Base-by-base conservation (phyloP, 2,797 vertebrate genomes). In the Neopelma chrysocephalum region DNA sequence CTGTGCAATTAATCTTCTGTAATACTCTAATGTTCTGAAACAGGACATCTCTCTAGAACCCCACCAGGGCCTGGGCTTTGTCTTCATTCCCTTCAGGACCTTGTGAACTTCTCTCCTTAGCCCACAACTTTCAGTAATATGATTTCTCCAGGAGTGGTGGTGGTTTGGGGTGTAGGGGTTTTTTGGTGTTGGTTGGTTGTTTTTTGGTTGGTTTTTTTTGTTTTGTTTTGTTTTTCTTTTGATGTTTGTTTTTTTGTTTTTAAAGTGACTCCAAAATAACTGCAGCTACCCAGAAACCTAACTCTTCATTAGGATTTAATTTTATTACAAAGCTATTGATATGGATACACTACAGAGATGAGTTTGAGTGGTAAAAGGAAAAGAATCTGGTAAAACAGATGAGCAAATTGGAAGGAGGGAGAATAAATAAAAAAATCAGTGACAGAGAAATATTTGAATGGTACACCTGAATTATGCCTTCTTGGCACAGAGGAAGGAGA, bases 101-200 rank as follows among this genome's bases (percentile, higher is more conserved):
- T 57, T 69, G 29, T 32, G n/a, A 65, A 43, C 5, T 11, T 65
- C 12, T 61, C 3, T 58, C 8, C 16, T 64, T 50, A 26, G 10
- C 27, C 18, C 58, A 62, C 54, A 78, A 27, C 11, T 6, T 29
- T 22, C 23, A 21, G 23, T 32, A 32, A 21, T 32, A 22, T 3
- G 15, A 42, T 14, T 50, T 71, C 22, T 86, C 7, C 13, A 48
- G 31, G 9, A 60, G 13, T 10, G 11, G 3, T 57, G 25, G 12
- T 16, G 22, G 3, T 62, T 62, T n/a, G 12, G 22, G 19, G 2
- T 36, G 29, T 15, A 5, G 3, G 2, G 0, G 0, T 6, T 16
- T 27, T 36, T 38, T 53, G 29, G 16, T 6, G 3, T 61, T 57
- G 12, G 2, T 42, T 75, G n/a, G 1, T 42, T 20, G 6, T 0